phyloP scores from a whole-genome alignment of 2,797 vertebrate genomes.

The Acrocephalus scirpaceus region DNA sequence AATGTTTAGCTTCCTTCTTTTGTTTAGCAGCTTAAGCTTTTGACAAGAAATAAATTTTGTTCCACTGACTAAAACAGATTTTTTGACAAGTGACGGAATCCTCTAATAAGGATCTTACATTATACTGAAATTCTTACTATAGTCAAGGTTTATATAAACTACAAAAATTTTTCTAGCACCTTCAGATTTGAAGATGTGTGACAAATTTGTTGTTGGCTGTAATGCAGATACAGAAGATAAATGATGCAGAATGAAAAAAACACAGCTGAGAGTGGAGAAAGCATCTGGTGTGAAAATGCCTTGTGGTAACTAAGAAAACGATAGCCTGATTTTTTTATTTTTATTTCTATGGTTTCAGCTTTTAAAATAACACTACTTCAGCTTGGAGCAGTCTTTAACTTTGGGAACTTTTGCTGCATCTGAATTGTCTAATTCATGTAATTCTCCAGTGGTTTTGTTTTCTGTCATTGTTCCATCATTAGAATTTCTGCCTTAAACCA shows the following conservation, averaged over 20 bases:
- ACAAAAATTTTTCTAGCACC: not conserved
- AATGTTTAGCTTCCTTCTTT: constrained; percentile 22
- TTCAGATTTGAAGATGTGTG: not conserved
- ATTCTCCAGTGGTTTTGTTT: not conserved
- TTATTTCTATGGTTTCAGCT: not conserved
- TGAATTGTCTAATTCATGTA: not conserved
- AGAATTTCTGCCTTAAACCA: not conserved
- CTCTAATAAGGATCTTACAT: not conserved
- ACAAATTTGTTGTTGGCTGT: not conserved
- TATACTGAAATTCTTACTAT: not conserved
- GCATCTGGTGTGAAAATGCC: not conserved
- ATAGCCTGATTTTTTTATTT: not conserved
- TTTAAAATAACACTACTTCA: not conserved
- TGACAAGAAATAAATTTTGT: constrained; percentile 21
- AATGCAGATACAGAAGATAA: not conserved
- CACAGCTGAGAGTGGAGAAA: not conserved
- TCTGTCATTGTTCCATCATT: not conserved
- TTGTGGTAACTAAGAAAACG: not conserved
- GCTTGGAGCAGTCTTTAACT: not conserved
- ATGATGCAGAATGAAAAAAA: not conserved
- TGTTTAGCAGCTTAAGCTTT: constrained; percentile 12
- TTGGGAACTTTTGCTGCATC: not conserved
- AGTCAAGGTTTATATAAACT: not conserved
- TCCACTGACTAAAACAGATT: not conserved
- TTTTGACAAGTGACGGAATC: not conserved